Evolutionary conservation across 1,140 invertebrate species (phyloP), one percentile per base, ranked within the genome.

Genomic region (Anoplolepis gracilipes): DNA sequence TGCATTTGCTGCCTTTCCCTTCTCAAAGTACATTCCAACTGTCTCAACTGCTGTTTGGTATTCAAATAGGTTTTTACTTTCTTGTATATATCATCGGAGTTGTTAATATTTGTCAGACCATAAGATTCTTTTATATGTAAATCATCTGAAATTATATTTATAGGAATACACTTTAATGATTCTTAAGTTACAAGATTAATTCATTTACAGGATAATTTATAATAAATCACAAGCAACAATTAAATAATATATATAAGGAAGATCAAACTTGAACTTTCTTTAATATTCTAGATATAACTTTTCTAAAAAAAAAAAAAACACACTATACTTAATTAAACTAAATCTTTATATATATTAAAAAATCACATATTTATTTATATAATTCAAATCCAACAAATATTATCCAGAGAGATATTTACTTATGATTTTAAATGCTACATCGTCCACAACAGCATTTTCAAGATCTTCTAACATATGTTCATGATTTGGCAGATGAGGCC

Each of bases 381-480:
- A 49, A 19, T 49, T 49, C 46, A 49, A 49, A 19, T 49, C 0
- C 46, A 19, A 49, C 16, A 49, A 49, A 49, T 49, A 16, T 49
- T 49, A 3, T 2, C 13, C 42, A 49, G 16, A 49, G 3, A 49
- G 16, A 19, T 88, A 92, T 87, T 88, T 88, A 67, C 85, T 89
- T 64, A 92, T 75, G 77, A 92, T 86, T 86, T 88, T 91, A 62
- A 93, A 94, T 55, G 91, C 89, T 36, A 92, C 78, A 61, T 94
- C 93, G 62, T 92, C 85, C 36, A 82, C 55, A 25, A 46, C 33
- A 16, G 92, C 85, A 87, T 85, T 86, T 11, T 84, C 76, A 7
- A 94, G 81, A 76, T 94, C 93, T 59, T 94, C 92, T 11, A 92
- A 57, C 49, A 94, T 92, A 73, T 93, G 90, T 55, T 92, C 88